Conservation (phyloP, 1,140 invertebrate species). For the Periplaneta americana region DNA sequence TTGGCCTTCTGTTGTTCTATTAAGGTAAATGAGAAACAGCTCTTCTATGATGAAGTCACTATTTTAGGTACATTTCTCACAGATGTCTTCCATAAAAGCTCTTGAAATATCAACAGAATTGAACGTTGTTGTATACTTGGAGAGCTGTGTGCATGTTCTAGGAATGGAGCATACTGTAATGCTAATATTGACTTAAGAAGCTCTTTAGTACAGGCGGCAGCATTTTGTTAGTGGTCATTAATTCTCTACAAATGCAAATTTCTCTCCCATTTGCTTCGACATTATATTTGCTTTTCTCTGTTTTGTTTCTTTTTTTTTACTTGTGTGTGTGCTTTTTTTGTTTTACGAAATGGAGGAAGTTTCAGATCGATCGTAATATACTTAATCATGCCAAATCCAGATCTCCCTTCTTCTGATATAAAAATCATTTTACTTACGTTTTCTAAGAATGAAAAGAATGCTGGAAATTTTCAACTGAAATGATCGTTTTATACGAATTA, state of each 20-base stretch:
- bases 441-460: too few species aligned
- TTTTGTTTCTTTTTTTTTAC: too few species aligned
- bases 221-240: not conserved
- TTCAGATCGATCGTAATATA: too few species aligned
- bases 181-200: constrained; percentile 4
- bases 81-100: not conserved
- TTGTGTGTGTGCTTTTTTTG: too few species aligned
- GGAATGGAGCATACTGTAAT: constrained; percentile 3
- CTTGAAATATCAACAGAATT: not conserved
- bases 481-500: too few species aligned
- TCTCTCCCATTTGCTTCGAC: not conserved
- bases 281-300: not conserved
- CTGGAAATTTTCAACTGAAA: too few species aligned
- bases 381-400: too few species aligned
- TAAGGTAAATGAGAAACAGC: not conserved
- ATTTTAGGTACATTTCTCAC: not conserved
- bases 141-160: not conserved
- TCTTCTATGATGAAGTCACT: not conserved
- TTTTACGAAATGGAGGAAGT: too few species aligned
- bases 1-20: not conserved
- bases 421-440: too few species aligned
- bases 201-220: not conserved
- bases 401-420: too few species aligned
- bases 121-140: not conserved
- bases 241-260: constrained; percentile 10